Evolutionary conservation across 2,888 invertebrate genomes (phyloP), one percentile per base, ranked within the genome.

Genomic region (Epinotia ramella): DNA sequence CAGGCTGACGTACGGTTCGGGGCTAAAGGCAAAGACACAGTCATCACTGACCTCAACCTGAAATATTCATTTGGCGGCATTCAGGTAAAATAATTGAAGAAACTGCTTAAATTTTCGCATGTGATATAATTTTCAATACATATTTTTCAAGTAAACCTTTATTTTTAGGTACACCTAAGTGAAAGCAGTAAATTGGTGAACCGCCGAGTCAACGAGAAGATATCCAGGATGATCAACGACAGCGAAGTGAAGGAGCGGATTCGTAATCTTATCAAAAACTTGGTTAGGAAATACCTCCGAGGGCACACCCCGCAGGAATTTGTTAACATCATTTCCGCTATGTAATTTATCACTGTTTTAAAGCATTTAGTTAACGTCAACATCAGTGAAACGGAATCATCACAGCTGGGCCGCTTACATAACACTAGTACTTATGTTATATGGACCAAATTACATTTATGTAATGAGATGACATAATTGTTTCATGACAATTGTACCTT

Each of bases 261-360:
- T 11, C 49, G 67, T 40, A 24, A 53, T 49, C 3, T 40, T 7
- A 60, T 73, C 49, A 73, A 40, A 40, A 11, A 66, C 13, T 9
- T 53, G 33, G 33, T 20, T 16, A 60, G 53, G 40, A 24, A 49
- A 60, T 53, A 53, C n/a, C 28, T 73, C 28, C 66, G 28, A 40
- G 73, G 66, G 7, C 66, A 67, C 40, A 73, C 73, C n/a, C 66
- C 73, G 46, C n/a, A 73, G 24, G 46, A 67, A 18, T 60, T 73
- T 40, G 28, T 73, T 11, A 40, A 60, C 5, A 73, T 67, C 13
- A 66, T 73, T 49, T 66, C 60, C 6, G 20, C 18, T 11, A 6
- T 67, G 4, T 67, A 49, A 69, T n/a, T 59, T 57, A 28, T 40
- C 44, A 64, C 18, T 64, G 24, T 49, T 11, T 46, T 46, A n/a